Evolutionary conservation across 2,113 vertebrate genomes (phyloP), one percentile per base, ranked within the genome.

Genomic region (Triplophysa rosa): DNA sequence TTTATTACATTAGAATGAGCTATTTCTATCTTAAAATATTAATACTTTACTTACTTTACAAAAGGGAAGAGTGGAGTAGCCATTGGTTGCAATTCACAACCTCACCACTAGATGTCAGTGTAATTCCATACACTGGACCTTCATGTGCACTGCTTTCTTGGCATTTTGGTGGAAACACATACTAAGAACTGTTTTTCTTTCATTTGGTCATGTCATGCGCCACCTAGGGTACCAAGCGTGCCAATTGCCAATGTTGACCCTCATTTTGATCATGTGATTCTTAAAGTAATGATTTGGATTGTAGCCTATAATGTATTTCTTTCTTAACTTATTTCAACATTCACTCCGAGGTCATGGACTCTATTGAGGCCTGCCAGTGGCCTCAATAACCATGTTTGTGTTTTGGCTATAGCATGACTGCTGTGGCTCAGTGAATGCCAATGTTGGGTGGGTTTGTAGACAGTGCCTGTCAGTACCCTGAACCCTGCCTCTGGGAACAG

Each of bases 381-480:
- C 37, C 58, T 63, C 72, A 62, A 67, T 59, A 70, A 61, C 29
- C 24, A 68, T 68, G 67, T 73, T 77, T 62, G 78, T 84, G 71
- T 84, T 67, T 52, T 71, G 77, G 67, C 47, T 77, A 52, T 54
- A 23, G 61, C 45, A 29, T 37, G 45, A 12, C 74, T 23, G 19
- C 62, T 37, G 12, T 42, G 70, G 77, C 61, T 58, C 42, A 76
- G 65, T 64, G 62, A 77, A 82, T 82, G 33, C 49, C 80, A 76
- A 26, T 29, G 61, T 16, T 79, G 80, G 80, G 83, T 82, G 80
- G 73, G 83, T 76, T 67, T 59, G 66, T 9, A 82, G 73, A 76
- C 56, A 40, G 62, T 79, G 71, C n/a, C 74, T 83, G 66, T 79
- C 54, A 67, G 76, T 77, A 74, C 67, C 45, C 65, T 63, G 21